Conservation (phyloP, 2,113 vertebrate species). For the Hippocampus barbouri region DNA sequence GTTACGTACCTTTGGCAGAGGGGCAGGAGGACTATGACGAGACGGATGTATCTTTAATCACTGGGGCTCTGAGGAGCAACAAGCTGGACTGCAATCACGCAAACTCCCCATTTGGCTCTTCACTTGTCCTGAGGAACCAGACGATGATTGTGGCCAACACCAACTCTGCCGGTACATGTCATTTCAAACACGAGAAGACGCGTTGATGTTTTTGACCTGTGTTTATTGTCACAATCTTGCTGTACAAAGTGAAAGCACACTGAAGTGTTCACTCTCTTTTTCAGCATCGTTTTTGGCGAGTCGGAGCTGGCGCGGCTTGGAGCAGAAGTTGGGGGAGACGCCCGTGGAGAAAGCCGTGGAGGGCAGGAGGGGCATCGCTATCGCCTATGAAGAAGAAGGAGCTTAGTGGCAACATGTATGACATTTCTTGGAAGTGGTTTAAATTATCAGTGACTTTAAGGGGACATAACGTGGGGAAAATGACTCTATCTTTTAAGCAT, state of each 20-base stretch:
- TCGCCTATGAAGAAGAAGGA: constrained; percentile 91
- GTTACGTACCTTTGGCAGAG: constrained; percentile 72
- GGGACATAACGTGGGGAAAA: not conserved
- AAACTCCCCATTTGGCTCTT: constrained; percentile 23
- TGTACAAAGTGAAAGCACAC: not conserved
- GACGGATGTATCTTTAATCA: constrained; percentile 85
- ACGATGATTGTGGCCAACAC: constrained; percentile 67
- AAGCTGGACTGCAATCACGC: constrained; percentile 13
- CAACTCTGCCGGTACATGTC: constrained; percentile 82
- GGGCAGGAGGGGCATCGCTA: constrained; percentile 88
- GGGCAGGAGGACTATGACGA: constrained; percentile 42
- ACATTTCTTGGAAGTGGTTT: not conserved
- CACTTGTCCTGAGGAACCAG: constrained; percentile 77
- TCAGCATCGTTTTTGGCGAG: constrained; percentile 84
- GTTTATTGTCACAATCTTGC: constrained; percentile 19
- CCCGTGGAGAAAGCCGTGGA: constrained; percentile 77
- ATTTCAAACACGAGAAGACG: not conserved
- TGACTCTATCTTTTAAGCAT: too few species aligned
- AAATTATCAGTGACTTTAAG: not conserved
- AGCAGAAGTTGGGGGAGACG: constrained; percentile 83
- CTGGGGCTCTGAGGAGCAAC: constrained; percentile 75
- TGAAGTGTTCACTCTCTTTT: constrained; percentile 3
- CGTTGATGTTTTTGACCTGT: not conserved
- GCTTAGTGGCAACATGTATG: not conserved
- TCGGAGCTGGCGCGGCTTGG: constrained; percentile 89